phyloP scores from a whole-genome alignment of 53 echinoderm and acorn worm genomes.

The Patiria pectinifera region DNA sequence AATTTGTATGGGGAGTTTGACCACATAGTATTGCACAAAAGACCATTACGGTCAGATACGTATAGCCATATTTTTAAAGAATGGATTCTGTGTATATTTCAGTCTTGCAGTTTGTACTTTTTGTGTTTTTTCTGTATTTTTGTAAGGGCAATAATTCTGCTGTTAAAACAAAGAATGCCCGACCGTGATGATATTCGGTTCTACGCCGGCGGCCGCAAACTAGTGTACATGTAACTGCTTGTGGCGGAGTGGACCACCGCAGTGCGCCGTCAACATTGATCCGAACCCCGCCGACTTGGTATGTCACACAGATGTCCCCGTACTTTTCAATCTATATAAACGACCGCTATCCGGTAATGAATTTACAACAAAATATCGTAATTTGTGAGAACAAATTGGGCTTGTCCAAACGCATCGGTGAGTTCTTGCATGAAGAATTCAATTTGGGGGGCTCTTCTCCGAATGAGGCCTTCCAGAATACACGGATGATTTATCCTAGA shows the following conservation, averaged over 20 bases:
- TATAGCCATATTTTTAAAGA: too few species aligned
- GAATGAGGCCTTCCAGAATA: neutral
- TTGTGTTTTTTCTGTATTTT: neutral
- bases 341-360: slow-evolving; percentile 29
- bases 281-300: slow-evolving; percentile 12
- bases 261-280: slow-evolving; percentile 48
- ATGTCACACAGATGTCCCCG: slow-evolving; percentile 45
- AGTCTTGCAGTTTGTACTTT: neutral
- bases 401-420: slow-evolving; percentile 47
- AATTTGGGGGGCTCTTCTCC: neutral
- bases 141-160: neutral
- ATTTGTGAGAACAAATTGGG: slow-evolving; percentile 60
- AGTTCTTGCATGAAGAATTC: slow-evolving; percentile 25
- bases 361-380: slow-evolving; percentile 42
- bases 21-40: too few species aligned
- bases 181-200: slow-evolving; percentile 35
- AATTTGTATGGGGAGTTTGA: too few species aligned
- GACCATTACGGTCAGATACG: too few species aligned
- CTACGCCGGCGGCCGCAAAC: slow-evolving; percentile 38
- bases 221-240: slow-evolving; percentile 65
- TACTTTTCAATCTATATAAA: neutral
- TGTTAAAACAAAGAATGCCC: slow-evolving; percentile 25
- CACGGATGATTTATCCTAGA: slow-evolving; percentile 1
- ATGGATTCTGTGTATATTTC: too few species aligned
- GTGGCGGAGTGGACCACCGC: slow-evolving; percentile 53